These are phyloP conservation scores for Macquaria ambigua DNA, from an alignment of 2,113 vertebrate species.

Conservation along the genomic window DNA sequence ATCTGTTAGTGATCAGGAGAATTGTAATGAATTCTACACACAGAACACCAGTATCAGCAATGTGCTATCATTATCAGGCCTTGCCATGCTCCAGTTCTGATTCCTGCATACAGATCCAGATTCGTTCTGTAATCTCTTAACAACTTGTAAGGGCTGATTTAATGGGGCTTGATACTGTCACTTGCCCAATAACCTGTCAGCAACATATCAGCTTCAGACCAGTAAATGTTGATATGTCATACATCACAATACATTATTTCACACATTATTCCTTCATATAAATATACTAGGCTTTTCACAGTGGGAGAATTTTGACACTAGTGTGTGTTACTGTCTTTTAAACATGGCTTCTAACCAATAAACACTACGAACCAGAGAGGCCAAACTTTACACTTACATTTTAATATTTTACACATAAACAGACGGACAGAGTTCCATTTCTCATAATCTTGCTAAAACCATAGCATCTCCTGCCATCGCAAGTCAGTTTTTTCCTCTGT, in stretches of 20 bases:
- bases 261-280: neutral
- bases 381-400: neutral
- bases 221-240: neutral
- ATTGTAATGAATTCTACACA: neutral
- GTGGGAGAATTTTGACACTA: neutral
- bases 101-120: constrained; percentile 20
- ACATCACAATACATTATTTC: neutral
- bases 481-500: neutral
- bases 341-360: neutral
- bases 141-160: neutral
- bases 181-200: neutral
- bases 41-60: neutral
- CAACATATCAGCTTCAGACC: neutral
- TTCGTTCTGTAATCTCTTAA: neutral
- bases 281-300: neutral
- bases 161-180: neutral
- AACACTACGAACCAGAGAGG: neutral
- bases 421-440: neutral
- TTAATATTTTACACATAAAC: neutral
- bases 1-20: neutral
- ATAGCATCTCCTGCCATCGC: neutral
- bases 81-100: neutral
- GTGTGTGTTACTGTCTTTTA: neutral
- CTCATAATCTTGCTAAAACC: neutral
- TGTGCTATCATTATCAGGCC: neutral